A percentile compares a stretch with the other conserved stretches of the same genome.
These are phyloP conservation scores for Naja naja DNA, from an alignment of 2,113 vertebrate species.

Conservation along the genomic window DNA sequence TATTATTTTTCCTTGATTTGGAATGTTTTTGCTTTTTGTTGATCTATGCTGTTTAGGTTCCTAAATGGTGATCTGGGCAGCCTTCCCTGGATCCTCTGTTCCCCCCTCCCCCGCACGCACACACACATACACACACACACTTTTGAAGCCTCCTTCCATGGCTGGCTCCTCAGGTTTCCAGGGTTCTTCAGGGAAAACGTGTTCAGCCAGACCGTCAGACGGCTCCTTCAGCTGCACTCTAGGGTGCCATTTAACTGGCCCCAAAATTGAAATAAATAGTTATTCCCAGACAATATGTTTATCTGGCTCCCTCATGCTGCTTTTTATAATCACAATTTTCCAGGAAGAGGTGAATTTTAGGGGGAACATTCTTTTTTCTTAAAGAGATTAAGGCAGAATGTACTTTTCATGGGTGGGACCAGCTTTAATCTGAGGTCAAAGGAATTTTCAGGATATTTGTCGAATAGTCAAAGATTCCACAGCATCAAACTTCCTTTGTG, in stretches of 20 bases:
- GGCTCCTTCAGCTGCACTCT: neutral
- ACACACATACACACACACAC: too few species aligned
- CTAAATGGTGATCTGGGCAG: neutral
- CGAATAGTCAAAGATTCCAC: neutral
- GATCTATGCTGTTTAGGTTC: neutral
- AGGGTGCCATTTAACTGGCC: neutral
- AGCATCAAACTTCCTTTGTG: neutral
- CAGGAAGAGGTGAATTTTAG: neutral
- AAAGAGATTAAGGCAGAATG: neutral
- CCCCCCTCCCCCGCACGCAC: too few species aligned
- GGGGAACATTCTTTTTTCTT: neutral
- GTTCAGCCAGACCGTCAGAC: neutral
- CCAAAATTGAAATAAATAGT: neutral
- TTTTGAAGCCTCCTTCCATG: neutral
- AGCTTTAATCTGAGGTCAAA: neutral
- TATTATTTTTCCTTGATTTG: neutral
- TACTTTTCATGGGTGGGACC: neutral
- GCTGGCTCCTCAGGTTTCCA: neutral
- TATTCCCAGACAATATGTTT: neutral
- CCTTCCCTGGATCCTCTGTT: neutral
- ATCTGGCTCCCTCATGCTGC: neutral
- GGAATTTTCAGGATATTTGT: neutral
- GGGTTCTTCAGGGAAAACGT: neutral
- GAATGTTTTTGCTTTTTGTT: neutral
- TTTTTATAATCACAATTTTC: neutral